Conservation (phyloP, 2,797 vertebrate species). For the Danio choprae region DNA sequence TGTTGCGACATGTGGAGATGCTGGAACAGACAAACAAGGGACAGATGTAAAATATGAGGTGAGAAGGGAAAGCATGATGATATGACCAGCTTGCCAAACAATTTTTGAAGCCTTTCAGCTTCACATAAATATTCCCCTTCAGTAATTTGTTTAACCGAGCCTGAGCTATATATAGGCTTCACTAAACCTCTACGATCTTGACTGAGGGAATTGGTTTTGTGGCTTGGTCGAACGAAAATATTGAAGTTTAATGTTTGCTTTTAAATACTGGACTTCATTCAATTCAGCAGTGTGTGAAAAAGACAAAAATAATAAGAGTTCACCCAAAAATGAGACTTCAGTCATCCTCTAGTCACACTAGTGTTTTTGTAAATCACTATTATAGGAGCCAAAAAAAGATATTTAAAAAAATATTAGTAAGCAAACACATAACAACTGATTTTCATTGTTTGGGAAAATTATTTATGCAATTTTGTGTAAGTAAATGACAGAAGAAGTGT, state of each 20-base stretch:
- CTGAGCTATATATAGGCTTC: conserved; percentile 61
- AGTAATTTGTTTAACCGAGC: conserved; percentile 40
- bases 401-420: neutral
- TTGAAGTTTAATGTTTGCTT: conserved; percentile 2
- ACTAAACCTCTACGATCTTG: conserved; percentile 29
- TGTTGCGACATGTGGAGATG: conserved; percentile 14
- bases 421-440: neutral
- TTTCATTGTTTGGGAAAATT: neutral
- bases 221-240: conserved; percentile 20
- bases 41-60: neutral
- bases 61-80: neutral
- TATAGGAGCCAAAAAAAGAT: neutral
- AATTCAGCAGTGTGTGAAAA: neutral
- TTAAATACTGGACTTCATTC: neutral
- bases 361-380: neutral
- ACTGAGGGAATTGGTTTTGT: conserved; percentile 11
- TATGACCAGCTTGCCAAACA: conserved; percentile 14
- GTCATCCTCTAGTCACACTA: neutral
- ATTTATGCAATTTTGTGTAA: too few species aligned
- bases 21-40: neutral
- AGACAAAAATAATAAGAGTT: neutral
- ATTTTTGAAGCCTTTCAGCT: conserved; percentile 48
- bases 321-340: neutral
- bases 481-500: too few species aligned
- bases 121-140: conserved; percentile 47